These are phyloP conservation scores for Ormia ochracea DNA, from an alignment of 2,888 invertebrate genomes.

Conservation along the genomic window DNA sequence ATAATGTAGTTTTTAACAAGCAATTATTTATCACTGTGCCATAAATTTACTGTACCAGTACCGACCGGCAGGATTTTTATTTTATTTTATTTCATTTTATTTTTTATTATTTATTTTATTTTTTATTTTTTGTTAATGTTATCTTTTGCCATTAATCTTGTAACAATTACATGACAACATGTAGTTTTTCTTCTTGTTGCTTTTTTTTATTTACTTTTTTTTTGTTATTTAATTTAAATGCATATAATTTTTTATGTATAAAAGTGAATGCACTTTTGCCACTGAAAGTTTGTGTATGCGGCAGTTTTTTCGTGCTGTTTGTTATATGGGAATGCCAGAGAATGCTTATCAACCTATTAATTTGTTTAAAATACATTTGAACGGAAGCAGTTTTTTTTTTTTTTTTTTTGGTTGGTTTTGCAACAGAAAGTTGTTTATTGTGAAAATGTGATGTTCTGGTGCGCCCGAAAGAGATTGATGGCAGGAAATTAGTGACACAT, in stretches of 20 bases:
- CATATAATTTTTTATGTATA: too few relatives aligned
- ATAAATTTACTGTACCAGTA: constrained; percentile 25
- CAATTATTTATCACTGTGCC: constrained; percentile 33
- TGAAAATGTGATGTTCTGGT: neutral
- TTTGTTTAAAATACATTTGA: constrained; percentile 40
- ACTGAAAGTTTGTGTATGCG: neutral
- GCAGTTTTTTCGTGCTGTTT: neutral
- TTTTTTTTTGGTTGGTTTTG: too few relatives aligned
- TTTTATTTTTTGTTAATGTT: constrained; percentile 35
- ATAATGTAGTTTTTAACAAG: constrained; percentile 18
- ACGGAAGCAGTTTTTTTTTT: neutral
- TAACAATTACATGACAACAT: constrained; percentile 58
- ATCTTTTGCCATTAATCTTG: constrained; percentile 58
- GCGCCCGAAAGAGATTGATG: neutral
- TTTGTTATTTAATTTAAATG: neutral
- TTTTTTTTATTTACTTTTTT: neutral
- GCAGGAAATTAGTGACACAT: neutral
- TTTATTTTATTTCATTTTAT: neutral
- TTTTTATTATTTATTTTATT: neutral
- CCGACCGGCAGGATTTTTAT: too few relatives aligned
- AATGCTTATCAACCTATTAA: constrained; percentile 36
- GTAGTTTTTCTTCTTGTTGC: constrained; percentile 10
- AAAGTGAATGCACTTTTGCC: too few relatives aligned
- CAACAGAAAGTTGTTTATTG: neutral
- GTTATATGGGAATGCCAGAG: neutral